Percentiles rank a stretch among this genome's conserved stretches.
Evolutionary conservation across 2,888 invertebrate species (phyloP).

Genomic region (Prenolepis imparis): DNA sequence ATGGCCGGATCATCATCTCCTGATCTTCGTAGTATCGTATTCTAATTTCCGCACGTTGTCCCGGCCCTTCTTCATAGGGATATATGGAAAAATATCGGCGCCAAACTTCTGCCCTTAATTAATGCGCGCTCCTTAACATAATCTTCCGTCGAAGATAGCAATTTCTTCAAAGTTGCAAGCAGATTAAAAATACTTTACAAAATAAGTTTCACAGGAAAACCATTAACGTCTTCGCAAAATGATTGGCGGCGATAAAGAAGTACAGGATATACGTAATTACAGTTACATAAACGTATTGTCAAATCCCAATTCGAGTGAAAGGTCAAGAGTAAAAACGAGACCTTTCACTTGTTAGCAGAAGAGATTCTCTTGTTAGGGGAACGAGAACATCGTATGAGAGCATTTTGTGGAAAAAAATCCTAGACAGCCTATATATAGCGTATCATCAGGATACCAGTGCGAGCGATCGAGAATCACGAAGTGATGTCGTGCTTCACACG

Average conservation of each 20-base stretch:
- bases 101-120: constrained; percentile 49
- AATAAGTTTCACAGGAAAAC: neutral
- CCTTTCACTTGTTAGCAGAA: constrained; percentile 21
- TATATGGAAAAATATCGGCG: constrained; percentile 30
- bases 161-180: constrained; percentile 13
- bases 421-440: constrained; percentile 33
- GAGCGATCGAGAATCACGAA: constrained; percentile 50
- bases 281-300: neutral
- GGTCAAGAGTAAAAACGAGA: constrained; percentile 15
- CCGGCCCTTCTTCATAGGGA: neutral
- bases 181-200: neutral
- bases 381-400: neutral
- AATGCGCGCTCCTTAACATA: constrained; percentile 41
- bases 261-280: neutral
- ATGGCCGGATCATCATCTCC: constrained; percentile 63
- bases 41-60: constrained; percentile 42
- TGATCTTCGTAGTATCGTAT: constrained; percentile 54
- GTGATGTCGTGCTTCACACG: constrained; percentile 55
- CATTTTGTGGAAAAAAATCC: constrained; percentile 21
- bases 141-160: constrained; percentile 5
- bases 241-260: neutral
- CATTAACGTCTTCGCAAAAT: neutral
- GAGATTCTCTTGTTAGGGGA: constrained; percentile 22
- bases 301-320: neutral
- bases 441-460: constrained; percentile 39